These are phyloP conservation scores for Conomelus anceps DNA, from an alignment of 2,888 invertebrate genomes.

Conservation along the genomic window DNA sequence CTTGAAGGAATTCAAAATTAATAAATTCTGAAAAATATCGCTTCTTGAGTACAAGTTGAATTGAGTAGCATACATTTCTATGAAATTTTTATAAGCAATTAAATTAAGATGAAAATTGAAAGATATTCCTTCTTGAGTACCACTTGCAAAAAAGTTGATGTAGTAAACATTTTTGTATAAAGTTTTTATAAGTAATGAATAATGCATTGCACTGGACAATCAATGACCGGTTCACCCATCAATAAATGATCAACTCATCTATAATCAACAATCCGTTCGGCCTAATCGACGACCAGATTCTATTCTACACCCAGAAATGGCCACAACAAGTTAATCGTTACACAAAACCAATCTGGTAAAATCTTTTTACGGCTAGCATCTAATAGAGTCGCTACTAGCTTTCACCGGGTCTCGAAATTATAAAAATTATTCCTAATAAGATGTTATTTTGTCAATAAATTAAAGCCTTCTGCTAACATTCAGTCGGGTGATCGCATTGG, in stretches of 20 bases:
- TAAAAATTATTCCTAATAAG: not conserved
- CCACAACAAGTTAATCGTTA: not conserved
- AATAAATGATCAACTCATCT: not conserved
- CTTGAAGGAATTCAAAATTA: no score
- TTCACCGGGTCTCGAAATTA: not conserved
- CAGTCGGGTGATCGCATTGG: not conserved
- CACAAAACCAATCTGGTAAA: not conserved
- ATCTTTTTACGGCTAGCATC: not conserved
- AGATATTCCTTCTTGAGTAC: no score
- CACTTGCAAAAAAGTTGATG: no score
- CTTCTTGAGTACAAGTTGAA: no score
- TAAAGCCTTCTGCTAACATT: not conserved
- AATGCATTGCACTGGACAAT: no score
- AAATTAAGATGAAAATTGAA: no score
- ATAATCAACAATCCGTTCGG: not conserved
- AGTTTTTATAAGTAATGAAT: not conserved
- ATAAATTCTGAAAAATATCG: no score
- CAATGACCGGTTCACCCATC: not conserved
- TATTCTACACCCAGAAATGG: not conserved
- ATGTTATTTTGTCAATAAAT: not conserved
- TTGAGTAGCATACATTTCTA: no score
- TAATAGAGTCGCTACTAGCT: not conserved
- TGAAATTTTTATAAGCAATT: no score
- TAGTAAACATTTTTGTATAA: not conserved
- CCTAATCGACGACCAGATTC: not conserved